Percentiles rank a stretch among this genome's conserved stretches.
phyloP scores from a whole-genome alignment of 2,888 invertebrate species.

The Axea sp. region DNA sequence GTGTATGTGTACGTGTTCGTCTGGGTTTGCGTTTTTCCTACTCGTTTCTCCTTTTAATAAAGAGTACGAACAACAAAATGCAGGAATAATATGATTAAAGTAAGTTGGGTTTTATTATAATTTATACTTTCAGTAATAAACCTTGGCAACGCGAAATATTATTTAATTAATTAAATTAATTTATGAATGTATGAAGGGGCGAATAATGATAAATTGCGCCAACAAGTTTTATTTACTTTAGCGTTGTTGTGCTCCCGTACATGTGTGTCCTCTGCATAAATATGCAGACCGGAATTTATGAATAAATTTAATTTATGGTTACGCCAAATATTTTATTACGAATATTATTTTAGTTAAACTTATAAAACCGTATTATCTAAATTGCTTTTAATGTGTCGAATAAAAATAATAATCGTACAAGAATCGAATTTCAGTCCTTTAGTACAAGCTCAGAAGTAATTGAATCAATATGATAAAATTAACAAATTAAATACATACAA shows the following conservation, averaged over 20 bases:
- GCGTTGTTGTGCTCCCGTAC: slow-evolving; percentile 25
- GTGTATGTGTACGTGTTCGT: neutral
- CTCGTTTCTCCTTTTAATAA: slow-evolving; percentile 35
- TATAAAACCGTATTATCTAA: slow-evolving; percentile 40
- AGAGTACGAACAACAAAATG: slow-evolving; percentile 46
- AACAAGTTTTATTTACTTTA: slow-evolving; percentile 55
- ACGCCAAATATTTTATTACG: slow-evolving; percentile 38
- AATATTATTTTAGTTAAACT: slow-evolving; percentile 40
- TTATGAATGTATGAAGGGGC: slow-evolving; percentile 46
- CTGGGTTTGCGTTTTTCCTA: slow-evolving; percentile 10
- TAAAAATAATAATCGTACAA: slow-evolving; percentile 34
- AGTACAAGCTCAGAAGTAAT: slow-evolving; percentile 21
- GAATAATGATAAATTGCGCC: slow-evolving; percentile 58
- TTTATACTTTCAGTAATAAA: slow-evolving; percentile 54
- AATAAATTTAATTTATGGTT: slow-evolving; percentile 54
- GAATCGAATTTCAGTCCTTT: slow-evolving; percentile 24
- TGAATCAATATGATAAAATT: slow-evolving; percentile 32
- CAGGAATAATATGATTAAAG: slow-evolving; percentile 52
- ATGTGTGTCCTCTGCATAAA: slow-evolving; percentile 31
- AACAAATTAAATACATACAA: slow-evolving; percentile 20
- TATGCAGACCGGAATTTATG: slow-evolving; percentile 43
- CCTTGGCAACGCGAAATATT: slow-evolving; percentile 32
- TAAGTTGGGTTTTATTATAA: slow-evolving; percentile 59
- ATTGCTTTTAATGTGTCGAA: slow-evolving; percentile 19
- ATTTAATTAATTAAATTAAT: slow-evolving; percentile 60